phyloP scores from a whole-genome alignment of 2,113 vertebrate species.

The Gymnogyps californianus region DNA sequence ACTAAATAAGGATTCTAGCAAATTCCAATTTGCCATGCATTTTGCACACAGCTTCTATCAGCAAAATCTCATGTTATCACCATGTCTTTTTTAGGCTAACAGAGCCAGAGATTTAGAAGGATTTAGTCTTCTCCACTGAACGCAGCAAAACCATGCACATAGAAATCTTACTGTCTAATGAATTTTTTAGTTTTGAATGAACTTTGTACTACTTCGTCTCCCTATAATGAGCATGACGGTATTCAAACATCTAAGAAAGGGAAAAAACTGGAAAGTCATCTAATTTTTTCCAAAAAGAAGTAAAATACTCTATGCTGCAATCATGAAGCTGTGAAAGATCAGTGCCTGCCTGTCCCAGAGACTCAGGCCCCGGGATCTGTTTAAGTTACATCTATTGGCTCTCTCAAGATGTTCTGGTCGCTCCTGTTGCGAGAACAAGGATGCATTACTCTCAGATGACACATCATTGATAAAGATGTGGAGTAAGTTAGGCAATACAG shows the following conservation, averaged over 20 bases:
- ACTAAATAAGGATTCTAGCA: not conserved
- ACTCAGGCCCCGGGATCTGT: too few relatives aligned
- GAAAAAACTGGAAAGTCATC: not conserved
- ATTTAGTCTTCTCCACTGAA: not conserved
- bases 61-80: not conserved
- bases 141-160: rapidly evolving
- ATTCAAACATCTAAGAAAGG: not conserved
- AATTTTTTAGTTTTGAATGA: not conserved
- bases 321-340: not conserved
- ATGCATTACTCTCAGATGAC: not conserved
- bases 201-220: not conserved
- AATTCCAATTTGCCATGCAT: not conserved
- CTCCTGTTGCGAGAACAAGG: not conserved
- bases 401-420: not conserved
- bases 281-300: not conserved
- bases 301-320: not conserved
- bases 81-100: not conserved
- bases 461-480: not conserved
- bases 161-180: not conserved
- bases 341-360: not conserved
- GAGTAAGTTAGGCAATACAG: not conserved
- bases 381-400: rapidly evolving
- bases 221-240: rapidly evolving
- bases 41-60: not conserved
- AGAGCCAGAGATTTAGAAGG: not conserved